Conservation (phyloP, 2,888 invertebrate species). For the Phlogophora meticulosa region DNA sequence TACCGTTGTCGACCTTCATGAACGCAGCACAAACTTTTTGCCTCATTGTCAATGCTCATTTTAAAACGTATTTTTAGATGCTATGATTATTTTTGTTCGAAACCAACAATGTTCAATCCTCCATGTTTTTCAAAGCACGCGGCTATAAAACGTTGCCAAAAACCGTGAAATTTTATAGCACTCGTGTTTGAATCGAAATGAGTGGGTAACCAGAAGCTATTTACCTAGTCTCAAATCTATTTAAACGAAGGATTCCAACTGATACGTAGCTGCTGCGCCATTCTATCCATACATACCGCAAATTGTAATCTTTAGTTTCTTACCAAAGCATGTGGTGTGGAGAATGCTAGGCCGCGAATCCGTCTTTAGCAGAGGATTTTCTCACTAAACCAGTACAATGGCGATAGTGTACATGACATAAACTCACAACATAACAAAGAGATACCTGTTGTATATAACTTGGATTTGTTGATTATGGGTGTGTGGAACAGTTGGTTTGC, state of each 20-base stretch:
- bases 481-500: conserved; percentile 17
- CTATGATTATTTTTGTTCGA: conserved; percentile 1
- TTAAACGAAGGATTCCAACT: too few relatives aligned
- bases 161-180: too few relatives aligned
- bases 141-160: background rate
- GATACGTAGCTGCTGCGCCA: too few relatives aligned
- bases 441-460: background rate
- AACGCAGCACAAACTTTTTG: conserved; percentile 45
- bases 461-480: too few relatives aligned
- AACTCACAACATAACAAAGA: background rate
- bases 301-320: too few relatives aligned
- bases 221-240: too few relatives aligned
- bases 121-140: background rate
- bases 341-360: too few relatives aligned
- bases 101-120: background rate
- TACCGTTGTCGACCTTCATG: conserved; percentile 57
- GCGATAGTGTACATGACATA: background rate
- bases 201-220: too few relatives aligned
- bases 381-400: background rate
- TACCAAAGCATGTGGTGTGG: too few relatives aligned
- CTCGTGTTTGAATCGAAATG: too few relatives aligned
- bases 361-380: too few relatives aligned
- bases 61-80: conserved; percentile 37
- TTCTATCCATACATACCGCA: too few relatives aligned
- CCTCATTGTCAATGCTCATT: conserved; percentile 42